A percentile compares a stretch with the other conserved stretches of the same genome.
Evolutionary conservation across 2,113 vertebrate species (phyloP).

Genomic region (Halcyon senegalensis): DNA sequence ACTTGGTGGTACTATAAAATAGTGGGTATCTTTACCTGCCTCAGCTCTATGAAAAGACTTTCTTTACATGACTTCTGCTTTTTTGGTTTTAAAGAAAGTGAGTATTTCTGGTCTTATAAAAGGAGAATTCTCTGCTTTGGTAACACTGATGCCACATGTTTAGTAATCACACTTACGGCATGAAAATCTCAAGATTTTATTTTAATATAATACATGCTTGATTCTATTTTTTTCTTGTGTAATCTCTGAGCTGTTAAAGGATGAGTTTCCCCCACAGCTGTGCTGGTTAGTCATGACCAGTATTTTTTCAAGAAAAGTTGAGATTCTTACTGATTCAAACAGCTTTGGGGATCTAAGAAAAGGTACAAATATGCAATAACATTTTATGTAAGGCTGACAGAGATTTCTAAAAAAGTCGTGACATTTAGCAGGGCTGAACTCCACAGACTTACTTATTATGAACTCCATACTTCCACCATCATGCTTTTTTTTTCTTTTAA

Average conservation of each 20-base stretch:
- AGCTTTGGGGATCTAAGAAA: neutral
- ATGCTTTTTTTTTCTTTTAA: neutral
- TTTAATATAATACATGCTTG: neutral
- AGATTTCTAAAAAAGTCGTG: neutral
- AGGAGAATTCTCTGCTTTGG: accelerated
- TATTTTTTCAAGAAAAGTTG: neutral
- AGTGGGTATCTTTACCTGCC: neutral
- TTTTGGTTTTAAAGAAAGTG: neutral
- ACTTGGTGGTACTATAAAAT: neutral
- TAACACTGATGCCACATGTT: neutral
- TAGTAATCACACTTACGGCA: neutral
- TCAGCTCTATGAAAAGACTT: neutral
- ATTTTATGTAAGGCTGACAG: neutral
- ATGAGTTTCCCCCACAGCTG: neutral
- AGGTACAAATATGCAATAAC: neutral
- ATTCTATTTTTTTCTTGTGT: neutral
- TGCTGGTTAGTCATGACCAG: neutral
- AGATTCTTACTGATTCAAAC: neutral
- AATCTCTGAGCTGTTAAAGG: neutral
- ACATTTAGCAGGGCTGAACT: neutral
- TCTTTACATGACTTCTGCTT: neutral
- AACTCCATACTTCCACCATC: neutral
- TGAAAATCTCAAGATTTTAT: neutral
- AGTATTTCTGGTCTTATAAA: neutral
- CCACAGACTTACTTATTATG: neutral